Percentiles rank a stretch among this genome's conserved stretches.
phyloP scores from a whole-genome alignment of 2,797 vertebrate genomes.

The Acrocephalus scirpaceus region DNA sequence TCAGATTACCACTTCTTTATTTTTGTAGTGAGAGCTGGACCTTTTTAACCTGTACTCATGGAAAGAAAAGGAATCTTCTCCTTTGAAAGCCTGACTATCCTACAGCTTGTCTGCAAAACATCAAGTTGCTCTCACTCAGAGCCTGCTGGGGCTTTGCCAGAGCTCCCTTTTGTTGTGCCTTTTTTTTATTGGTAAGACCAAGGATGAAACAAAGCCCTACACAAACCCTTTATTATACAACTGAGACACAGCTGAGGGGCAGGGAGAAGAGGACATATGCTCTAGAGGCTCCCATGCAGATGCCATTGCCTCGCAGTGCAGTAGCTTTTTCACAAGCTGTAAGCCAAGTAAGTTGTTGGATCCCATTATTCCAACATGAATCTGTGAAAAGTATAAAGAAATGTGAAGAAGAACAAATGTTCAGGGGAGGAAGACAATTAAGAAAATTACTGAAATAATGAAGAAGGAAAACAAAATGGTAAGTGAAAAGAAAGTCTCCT shows the following conservation, averaged over 20 bases:
- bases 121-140: not conserved
- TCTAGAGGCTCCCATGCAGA: conserved; percentile 8
- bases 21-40: not conserved
- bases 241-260: not conserved
- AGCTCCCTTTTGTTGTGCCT: not conserved
- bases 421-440: not conserved
- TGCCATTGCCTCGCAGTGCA: not conserved
- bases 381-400: not conserved
- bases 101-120: not conserved
- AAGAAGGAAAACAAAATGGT: not conserved
- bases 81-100: not conserved
- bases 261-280: not conserved
- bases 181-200: not conserved
- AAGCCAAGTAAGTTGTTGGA: not conserved
- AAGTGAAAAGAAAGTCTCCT: not conserved
- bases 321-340: not conserved
- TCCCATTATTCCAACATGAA: not conserved
- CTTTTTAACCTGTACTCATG: not conserved
- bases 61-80: not conserved
- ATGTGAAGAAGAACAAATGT: not conserved
- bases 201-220: conserved; percentile 25
- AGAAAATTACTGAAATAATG: not conserved
- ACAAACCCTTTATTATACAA: not conserved
- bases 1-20: not conserved
- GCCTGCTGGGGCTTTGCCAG: not conserved